Base-by-base conservation (phyloP, 2,888 invertebrate genomes). In the Amorpha juglandis region DNA sequence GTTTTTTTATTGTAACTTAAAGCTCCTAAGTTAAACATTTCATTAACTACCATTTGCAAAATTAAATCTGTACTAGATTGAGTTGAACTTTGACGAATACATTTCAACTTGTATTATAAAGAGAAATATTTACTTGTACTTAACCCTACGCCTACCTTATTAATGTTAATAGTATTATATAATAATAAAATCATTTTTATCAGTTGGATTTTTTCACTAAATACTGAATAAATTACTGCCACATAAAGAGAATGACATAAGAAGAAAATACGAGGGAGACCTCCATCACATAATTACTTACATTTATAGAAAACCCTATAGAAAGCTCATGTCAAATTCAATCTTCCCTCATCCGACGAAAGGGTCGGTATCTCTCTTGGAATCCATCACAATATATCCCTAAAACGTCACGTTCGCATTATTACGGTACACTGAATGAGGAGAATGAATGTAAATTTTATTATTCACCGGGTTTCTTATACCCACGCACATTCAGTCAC, bases 381-480 rank as follows among this genome's bases (percentile, higher is more conserved):
- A 35, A 51, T 50, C 48, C 21, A 21, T 42, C 42, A 63, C 63
- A 63, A 42, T 45, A 14, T 21, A 52, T 45, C 52, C 48, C n/a
- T 14, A 27, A 50, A 35, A 52, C 52, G 45, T 52, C 42, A 63
- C 52, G 52, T 63, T 52, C 27, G 51, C 16, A 21, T 63, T 63
- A 52, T 14, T 63, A 63, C 52, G 52, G 63, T 45, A 52, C n/a
- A 63, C 38, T 52, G 63, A 52, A 7, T 45, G 8, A 21, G 62
- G 21, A 63, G 21, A 63, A 27, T 63, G 27, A 21, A 45, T 63
- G 42, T 11, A 53, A 27, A 53, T 64, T 53, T 64, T n/a, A 45
- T 53, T 64, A 45, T 53, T 47, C 45, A 33, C 16, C 33, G 35
- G 8, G 14, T 4, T 19, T 42, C 21, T 21, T 42, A 21, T 8